Percentiles rank a stretch among this genome's conserved stretches.
These are phyloP conservation scores for Beroe ovata DNA, from an alignment of 37 sponge, comb jelly and placozoan genomes.

Conservation along the genomic window DNA sequence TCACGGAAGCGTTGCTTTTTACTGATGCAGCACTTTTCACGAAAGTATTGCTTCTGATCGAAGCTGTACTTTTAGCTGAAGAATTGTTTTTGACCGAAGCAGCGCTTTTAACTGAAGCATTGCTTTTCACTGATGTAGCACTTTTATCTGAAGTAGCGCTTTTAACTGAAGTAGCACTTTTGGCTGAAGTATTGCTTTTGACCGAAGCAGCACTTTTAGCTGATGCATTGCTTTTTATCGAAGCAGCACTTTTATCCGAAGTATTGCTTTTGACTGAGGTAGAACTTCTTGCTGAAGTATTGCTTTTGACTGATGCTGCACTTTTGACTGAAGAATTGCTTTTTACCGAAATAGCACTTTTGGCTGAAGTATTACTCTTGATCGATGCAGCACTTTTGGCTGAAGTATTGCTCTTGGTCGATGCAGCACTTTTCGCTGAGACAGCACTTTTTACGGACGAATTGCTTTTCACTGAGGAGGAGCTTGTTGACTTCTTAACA, in stretches of 20 bases:
- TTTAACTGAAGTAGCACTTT: background rate
- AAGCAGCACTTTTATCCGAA: background rate
- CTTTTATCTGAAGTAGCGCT: background rate
- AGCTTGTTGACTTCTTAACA: background rate
- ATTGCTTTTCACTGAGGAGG: background rate
- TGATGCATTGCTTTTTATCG: background rate
- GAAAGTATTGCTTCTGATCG: no score
- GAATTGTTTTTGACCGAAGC: background rate
- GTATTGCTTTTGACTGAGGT: background rate
- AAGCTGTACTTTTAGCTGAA: background rate
- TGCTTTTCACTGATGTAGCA: background rate
- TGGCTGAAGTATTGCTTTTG: constrained; percentile 6
- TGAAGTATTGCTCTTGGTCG: background rate
- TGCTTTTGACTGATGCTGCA: background rate
- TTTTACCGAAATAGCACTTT: background rate
- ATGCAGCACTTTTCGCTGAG: background rate
- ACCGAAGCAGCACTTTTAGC: background rate
- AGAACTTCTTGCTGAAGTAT: background rate
- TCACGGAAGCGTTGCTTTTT: no score
- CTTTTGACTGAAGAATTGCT: background rate
- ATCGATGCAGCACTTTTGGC: background rate
- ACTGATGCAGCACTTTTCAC: no score
- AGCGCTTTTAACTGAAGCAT: background rate
- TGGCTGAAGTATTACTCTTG: background rate
- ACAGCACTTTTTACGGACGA: constrained; percentile 16